phyloP scores from a whole-genome alignment of 2,113 vertebrate genomes.

The Sinosuthora webbiana region DNA sequence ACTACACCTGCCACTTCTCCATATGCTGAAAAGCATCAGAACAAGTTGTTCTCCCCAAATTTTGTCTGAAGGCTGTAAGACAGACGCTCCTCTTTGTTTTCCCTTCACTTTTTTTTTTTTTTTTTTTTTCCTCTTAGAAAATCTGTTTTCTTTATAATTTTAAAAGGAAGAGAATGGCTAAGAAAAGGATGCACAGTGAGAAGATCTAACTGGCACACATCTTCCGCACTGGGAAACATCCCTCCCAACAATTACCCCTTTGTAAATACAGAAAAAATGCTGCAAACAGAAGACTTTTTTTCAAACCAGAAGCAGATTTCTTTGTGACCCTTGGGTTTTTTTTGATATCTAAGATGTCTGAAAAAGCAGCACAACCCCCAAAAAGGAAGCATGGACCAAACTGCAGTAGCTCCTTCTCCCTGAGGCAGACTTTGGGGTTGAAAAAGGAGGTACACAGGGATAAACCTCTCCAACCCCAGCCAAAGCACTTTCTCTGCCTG shows the following conservation, averaged over 20 bases:
- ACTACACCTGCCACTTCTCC: background rate
- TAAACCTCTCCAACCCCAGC: background rate
- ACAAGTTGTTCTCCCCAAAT: background rate
- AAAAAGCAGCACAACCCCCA: background rate
- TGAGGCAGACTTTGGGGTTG: background rate
- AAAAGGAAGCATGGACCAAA: background rate
- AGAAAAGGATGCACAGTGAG: background rate
- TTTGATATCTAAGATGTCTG: background rate
- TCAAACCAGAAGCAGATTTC: background rate
- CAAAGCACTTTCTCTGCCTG: background rate
- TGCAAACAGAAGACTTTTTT: background rate
- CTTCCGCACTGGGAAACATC: background rate
- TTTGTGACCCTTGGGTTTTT: background rate
- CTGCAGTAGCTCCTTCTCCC: background rate
- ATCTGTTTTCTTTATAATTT: background rate
- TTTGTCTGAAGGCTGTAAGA: background rate
- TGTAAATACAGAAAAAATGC: background rate
- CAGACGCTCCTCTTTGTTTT: background rate
- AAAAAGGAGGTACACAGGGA: background rate
- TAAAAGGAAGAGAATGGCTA: background rate
- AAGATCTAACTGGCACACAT: background rate
- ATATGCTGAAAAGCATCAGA: background rate
- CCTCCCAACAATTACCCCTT: background rate
- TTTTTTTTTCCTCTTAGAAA: background rate
- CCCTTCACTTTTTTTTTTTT: accelerated